These are phyloP conservation scores for Catostomus latipinnis DNA, from an alignment of 2,797 vertebrate species.

Conservation along the genomic window DNA sequence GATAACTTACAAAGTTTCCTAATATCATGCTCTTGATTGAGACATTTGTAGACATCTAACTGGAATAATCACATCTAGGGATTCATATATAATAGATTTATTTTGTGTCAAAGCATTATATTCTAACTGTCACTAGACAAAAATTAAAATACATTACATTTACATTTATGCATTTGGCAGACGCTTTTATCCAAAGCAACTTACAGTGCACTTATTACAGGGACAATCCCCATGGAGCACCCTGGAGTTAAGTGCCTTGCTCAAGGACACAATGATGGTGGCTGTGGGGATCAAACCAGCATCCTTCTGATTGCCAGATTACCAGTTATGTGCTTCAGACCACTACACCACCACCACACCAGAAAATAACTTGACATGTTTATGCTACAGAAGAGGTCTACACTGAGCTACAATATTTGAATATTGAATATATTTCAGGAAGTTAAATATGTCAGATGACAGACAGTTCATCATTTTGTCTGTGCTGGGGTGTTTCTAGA, in stretches of 20 bases:
- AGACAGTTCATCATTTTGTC: conserved; percentile 66
- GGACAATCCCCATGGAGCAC: too few relatives aligned
- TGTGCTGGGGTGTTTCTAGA: conserved; percentile 53
- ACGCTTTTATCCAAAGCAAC: too few relatives aligned
- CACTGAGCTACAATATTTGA: conserved; percentile 64
- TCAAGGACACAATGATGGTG: too few relatives aligned
- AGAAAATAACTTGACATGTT: background rate
- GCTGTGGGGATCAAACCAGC: too few relatives aligned
- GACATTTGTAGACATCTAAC: background rate
- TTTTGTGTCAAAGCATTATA: conserved; percentile 2
- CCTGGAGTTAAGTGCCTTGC: too few relatives aligned
- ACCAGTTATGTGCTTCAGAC: too few relatives aligned
- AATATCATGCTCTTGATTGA: background rate
- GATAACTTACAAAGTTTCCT: too few relatives aligned
- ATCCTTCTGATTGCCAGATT: too few relatives aligned
- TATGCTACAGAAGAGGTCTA: conserved; percentile 32
- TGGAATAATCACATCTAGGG: conserved; percentile 4
- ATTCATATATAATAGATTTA: background rate
- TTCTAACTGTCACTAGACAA: conserved; percentile 9
- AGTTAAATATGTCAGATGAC: conserved; percentile 58
- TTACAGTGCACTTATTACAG: too few relatives aligned
- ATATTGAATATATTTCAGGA: conserved; percentile 70
- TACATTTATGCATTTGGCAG: too few relatives aligned
- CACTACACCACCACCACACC: too few relatives aligned
- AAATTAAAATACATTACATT: background rate